A percentile compares a stretch with the other conserved stretches of the same genome.
phyloP scores from a whole-genome alignment of 2,888 invertebrate species.

The Chromoteleia sp. region DNA sequence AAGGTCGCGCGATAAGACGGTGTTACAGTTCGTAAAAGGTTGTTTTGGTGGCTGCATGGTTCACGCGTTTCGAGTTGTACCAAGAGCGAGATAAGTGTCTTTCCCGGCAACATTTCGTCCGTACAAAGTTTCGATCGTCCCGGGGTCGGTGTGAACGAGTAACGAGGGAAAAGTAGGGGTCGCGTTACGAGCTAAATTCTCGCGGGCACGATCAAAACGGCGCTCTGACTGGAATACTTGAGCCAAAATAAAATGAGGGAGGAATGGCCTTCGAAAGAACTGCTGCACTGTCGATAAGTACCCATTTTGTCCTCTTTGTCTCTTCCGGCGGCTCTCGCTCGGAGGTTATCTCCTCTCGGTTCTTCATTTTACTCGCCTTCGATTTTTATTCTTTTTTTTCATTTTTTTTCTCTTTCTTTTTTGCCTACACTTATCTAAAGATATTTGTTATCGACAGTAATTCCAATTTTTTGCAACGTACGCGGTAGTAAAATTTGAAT shows the following conservation, averaged over 20 bases:
- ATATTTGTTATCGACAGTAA: conserved; percentile 78
- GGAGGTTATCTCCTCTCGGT: conserved; percentile 68
- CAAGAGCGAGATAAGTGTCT: conserved; percentile 59
- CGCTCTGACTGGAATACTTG: conserved; percentile 58
- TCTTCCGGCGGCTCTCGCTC: conserved; percentile 55
- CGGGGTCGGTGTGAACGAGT: conserved; percentile 52
- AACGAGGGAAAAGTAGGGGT: conserved; percentile 52
- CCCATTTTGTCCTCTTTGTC: conserved; percentile 79
- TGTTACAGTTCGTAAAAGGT: conserved; percentile 44
- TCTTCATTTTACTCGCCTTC: conserved; percentile 24
- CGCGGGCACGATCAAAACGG: conserved; percentile 64
- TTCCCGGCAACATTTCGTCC: conserved; percentile 21
- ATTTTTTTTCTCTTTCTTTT: conserved; percentile 21
- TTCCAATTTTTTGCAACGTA: conserved; percentile 65
- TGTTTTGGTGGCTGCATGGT: conserved; percentile 50
- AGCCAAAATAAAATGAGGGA: conserved; percentile 64
- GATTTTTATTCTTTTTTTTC: conserved; percentile 39
- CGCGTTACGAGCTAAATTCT: conserved; percentile 50
- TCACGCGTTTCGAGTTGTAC: conserved; percentile 44
- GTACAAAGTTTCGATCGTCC: conserved; percentile 58
- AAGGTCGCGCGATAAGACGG: conserved; percentile 58
- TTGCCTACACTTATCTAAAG: conserved; percentile 59
- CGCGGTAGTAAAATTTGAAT: too few relatives aligned
- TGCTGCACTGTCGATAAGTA: conserved; percentile 81
- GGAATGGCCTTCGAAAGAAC: conserved; percentile 72